These are phyloP conservation scores for Cyanocitta stelleri DNA, from an alignment of 2,113 vertebrate species.

Conservation along the genomic window DNA sequence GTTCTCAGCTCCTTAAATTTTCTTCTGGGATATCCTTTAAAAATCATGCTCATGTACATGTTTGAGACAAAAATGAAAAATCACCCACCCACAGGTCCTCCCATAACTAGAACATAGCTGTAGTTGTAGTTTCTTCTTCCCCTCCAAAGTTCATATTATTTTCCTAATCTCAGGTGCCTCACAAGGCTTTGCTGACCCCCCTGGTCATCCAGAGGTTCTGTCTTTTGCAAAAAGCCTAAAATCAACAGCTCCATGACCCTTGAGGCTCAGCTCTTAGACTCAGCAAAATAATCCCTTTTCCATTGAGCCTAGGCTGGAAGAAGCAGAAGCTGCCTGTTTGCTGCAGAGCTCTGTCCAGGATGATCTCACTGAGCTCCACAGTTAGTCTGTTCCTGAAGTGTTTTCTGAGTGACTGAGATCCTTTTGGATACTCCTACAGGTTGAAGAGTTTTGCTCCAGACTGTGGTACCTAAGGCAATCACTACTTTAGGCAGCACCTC, in stretches of 20 bases:
- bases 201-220: background rate
- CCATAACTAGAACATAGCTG: background rate
- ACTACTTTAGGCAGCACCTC: background rate
- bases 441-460: background rate
- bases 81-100: background rate
- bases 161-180: background rate
- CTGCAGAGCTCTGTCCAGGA: background rate
- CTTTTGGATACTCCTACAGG: background rate
- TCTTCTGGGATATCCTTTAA: background rate
- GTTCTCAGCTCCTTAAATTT: background rate
- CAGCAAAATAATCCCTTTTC: background rate
- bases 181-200: background rate
- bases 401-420: background rate
- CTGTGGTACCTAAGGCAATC: background rate
- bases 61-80: background rate
- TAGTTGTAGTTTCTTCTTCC: background rate
- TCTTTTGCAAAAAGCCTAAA: background rate
- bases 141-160: background rate
- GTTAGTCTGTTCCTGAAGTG: background rate
- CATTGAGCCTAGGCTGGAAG: background rate
- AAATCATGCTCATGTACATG: background rate
- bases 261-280: background rate
- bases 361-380: background rate
- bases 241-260: background rate
- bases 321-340: background rate